A percentile compares a stretch with the other conserved stretches of the same genome.
phyloP scores from a whole-genome alignment of 2,113 vertebrate genomes.

The Dolichotis patagonum region DNA sequence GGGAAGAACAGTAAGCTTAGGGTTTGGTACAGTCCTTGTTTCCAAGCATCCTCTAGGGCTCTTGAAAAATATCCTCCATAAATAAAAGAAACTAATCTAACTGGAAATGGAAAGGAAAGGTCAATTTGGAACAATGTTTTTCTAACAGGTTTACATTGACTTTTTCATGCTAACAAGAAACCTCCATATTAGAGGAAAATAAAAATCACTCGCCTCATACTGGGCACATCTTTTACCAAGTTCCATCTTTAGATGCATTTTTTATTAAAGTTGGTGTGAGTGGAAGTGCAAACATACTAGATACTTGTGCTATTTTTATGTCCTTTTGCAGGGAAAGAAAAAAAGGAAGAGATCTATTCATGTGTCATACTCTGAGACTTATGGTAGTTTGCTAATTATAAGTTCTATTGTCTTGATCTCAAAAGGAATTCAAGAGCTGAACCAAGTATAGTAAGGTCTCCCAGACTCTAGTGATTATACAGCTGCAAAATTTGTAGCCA shows the following conservation, averaged over 20 bases:
- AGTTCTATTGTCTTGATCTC: slow-evolving; percentile 79
- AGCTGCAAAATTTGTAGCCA: slow-evolving; percentile 66
- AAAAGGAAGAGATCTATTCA: slow-evolving; percentile 77
- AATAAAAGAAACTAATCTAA: neutral
- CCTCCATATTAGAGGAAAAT: neutral
- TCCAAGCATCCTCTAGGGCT: neutral
- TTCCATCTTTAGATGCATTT: slow-evolving; percentile 18
- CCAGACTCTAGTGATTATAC: slow-evolving; percentile 75
- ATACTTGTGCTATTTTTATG: slow-evolving; percentile 77
- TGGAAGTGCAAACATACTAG: slow-evolving; percentile 59
- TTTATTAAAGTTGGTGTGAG: slow-evolving; percentile 52
- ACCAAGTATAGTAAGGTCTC: slow-evolving; percentile 74
- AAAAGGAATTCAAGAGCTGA: slow-evolving; percentile 73
- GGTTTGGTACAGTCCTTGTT: neutral
- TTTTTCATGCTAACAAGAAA: neutral
- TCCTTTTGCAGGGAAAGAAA: slow-evolving; percentile 42
- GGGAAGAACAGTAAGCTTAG: neutral
- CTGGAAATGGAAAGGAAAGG: neutral
- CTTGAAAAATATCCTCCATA: neutral
- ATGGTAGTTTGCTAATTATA: slow-evolving; percentile 81
- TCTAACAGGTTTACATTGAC: neutral
- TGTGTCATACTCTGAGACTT: slow-evolving; percentile 76
- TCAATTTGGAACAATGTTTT: neutral
- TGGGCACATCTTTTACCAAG: neutral
- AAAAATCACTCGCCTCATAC: neutral